These are phyloP conservation scores for Moxostoma hubbsi DNA, from an alignment of 2,797 vertebrate genomes.

Conservation along the genomic window DNA sequence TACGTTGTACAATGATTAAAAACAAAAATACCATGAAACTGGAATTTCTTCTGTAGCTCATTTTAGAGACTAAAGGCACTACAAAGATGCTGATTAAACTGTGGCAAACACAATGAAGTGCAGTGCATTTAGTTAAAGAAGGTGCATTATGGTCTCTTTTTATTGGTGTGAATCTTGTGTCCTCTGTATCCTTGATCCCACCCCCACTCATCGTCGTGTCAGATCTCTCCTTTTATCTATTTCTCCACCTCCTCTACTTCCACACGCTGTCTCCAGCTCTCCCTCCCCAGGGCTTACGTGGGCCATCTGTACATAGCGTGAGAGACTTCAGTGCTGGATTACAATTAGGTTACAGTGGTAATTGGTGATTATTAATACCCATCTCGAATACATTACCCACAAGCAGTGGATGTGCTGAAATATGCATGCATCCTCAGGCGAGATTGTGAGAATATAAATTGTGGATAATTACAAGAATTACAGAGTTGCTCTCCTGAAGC, in stretches of 20 bases:
- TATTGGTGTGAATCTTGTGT: background rate
- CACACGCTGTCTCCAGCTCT: slow-evolving; percentile 12
- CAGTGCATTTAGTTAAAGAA: no score
- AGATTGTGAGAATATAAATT: slow-evolving; percentile 54
- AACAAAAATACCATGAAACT: no score
- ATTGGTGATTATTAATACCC: slow-evolving; percentile 59
- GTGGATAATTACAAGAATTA: slow-evolving; percentile 42
- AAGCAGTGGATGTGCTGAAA: slow-evolving; percentile 64
- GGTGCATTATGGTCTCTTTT: background rate
- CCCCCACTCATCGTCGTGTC: slow-evolving; percentile 18
- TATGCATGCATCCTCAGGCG: slow-evolving; percentile 58
- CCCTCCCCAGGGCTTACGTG: slow-evolving; percentile 26
- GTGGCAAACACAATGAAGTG: background rate
- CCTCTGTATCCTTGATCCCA: background rate
- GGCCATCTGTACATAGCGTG: slow-evolving; percentile 46
- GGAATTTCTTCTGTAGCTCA: no score
- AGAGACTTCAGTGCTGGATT: slow-evolving; percentile 37
- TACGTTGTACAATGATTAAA: no score
- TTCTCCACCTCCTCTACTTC: slow-evolving; percentile 15
- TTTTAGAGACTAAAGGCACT: no score
- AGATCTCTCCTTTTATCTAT: slow-evolving; percentile 27
- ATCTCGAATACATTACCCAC: slow-evolving; percentile 63
- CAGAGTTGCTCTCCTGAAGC: background rate
- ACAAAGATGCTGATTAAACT: background rate
- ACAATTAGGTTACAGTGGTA: slow-evolving; percentile 45